Evolutionary conservation across 2,888 invertebrate genomes (phyloP).

Genomic region (Trissoscelio sp.): DNA sequence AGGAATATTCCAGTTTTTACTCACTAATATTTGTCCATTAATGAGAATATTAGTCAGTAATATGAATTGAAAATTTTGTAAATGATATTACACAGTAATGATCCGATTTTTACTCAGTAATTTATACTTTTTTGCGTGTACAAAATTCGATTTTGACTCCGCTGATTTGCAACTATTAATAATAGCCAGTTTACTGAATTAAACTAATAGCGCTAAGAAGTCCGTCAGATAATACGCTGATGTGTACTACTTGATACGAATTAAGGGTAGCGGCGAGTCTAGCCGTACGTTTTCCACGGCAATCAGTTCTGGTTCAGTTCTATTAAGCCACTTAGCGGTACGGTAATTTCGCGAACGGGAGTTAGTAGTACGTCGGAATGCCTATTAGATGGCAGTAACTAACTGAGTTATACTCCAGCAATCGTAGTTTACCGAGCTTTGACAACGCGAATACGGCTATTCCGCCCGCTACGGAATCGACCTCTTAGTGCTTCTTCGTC

Average conservation of each 20-base stretch:
- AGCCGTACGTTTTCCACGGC: slow-evolving; percentile 71
- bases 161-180: too few species aligned
- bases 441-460: slow-evolving; percentile 51
- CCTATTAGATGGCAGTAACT: slow-evolving; percentile 76
- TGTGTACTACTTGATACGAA: slow-evolving; percentile 42
- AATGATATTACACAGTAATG: too few species aligned
- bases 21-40: too few species aligned
- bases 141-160: too few species aligned
- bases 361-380: slow-evolving; percentile 76
- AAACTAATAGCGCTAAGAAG: too few species aligned
- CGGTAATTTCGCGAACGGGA: slow-evolving; percentile 76
- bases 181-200: too few species aligned
- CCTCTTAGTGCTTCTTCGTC: slow-evolving; percentile 43
- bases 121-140: too few species aligned
- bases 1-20: too few species aligned
- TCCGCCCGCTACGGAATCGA: slow-evolving; percentile 44
- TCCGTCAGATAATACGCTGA: slow-evolving; percentile 30
- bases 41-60: too few species aligned
- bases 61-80: too few species aligned
- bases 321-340: slow-evolving; percentile 77
- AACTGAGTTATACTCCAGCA: slow-evolving; percentile 76
- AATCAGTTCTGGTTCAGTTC: slow-evolving; percentile 79
- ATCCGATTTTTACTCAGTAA: too few species aligned
- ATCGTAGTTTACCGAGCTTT: slow-evolving; percentile 69
- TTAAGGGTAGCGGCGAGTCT: slow-evolving; percentile 21